Conservation (phyloP, 2,888 invertebrate genomes). For the Drosophila tripunctata region DNA sequence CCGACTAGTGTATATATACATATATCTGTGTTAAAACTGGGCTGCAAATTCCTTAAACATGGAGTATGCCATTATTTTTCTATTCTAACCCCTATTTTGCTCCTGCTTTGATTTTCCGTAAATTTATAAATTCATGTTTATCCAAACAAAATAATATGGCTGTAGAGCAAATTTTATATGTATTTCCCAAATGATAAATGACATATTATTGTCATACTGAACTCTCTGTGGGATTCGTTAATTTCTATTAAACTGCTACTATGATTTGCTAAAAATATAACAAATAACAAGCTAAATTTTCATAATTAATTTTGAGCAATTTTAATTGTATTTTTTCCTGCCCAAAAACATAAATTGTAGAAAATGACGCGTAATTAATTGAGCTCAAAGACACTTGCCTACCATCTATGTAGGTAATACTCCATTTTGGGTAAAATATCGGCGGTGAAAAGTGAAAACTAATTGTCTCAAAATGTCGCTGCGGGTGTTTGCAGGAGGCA, state of each 20-base stretch:
- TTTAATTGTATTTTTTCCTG: slow-evolving; percentile 1
- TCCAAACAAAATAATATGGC: not conserved
- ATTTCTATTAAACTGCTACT: not conserved
- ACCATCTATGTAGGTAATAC: slow-evolving; percentile 50
- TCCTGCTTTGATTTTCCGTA: no score
- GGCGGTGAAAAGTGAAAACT: slow-evolving; percentile 43
- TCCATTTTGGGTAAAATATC: slow-evolving; percentile 61
- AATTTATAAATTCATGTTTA: no score
- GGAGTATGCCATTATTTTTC: no score
- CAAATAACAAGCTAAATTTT: slow-evolving; percentile 9
- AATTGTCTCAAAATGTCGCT: slow-evolving; percentile 75
- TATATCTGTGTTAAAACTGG: no score
- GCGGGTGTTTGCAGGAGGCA: slow-evolving; percentile 58
- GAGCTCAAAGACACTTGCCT: slow-evolving; percentile 44
- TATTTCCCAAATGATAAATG: not conserved
- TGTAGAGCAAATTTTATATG: not conserved
- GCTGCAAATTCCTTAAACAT: no score
- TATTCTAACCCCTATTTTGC: no score
- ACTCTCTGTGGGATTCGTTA: slow-evolving; percentile 15
- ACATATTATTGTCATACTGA: slow-evolving; percentile 21
- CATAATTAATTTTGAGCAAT: slow-evolving; percentile 1
- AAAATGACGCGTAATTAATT: slow-evolving; percentile 54
- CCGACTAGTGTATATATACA: no score
- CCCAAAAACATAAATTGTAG: slow-evolving; percentile 71
- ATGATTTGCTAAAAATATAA: slow-evolving; percentile 45